Conservation (phyloP, 2,797 vertebrate species). For the Semotilus atromaculatus region DNA sequence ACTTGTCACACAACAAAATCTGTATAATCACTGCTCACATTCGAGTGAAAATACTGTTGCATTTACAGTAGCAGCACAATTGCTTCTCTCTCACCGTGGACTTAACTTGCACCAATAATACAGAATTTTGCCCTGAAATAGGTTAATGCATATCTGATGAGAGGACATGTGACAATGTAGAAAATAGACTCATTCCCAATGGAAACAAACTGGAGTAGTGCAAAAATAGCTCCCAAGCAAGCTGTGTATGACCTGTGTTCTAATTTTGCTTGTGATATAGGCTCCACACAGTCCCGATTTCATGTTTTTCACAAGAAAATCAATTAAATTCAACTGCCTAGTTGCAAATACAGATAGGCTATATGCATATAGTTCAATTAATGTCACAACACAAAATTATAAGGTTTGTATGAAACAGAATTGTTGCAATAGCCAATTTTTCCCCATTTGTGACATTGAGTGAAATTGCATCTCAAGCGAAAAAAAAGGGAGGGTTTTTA, state of each 20-base stretch:
- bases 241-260: conserved; percentile 52
- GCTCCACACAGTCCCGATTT: conserved; percentile 20
- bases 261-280: conserved; percentile 37
- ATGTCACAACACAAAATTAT: neutral
- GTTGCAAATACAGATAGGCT: neutral
- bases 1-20: conserved; percentile 32
- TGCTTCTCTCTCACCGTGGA: neutral
- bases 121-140: conserved; percentile 55
- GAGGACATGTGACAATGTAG: conserved; percentile 58
- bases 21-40: conserved; percentile 9
- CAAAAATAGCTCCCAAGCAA: conserved; percentile 60
- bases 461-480: neutral
- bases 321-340: neutral
- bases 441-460: neutral
- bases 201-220: conserved; percentile 58
- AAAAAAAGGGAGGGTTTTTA: neutral
- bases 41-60: conserved; percentile 2
- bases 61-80: conserved; percentile 2
- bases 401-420: neutral
- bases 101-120: conserved; percentile 2
- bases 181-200: conserved; percentile 60
- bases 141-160: conserved; percentile 62
- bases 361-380: neutral
- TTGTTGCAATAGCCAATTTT: neutral
- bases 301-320: neutral